phyloP scores from a whole-genome alignment of 1,140 invertebrate species.

The Whitmania pigra region DNA sequence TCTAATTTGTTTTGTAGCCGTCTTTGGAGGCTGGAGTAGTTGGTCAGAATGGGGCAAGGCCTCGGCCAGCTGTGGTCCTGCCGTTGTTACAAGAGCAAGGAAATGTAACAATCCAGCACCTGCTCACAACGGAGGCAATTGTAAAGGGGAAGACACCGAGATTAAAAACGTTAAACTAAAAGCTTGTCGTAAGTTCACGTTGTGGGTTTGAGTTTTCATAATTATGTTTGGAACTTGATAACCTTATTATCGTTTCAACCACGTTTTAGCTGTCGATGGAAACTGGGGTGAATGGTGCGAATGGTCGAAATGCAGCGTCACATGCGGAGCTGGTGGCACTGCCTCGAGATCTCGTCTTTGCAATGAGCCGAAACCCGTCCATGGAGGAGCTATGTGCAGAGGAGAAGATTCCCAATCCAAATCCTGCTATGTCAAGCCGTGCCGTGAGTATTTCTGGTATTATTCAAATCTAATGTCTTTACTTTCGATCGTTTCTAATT shows the following conservation, averaged over 20 bases:
- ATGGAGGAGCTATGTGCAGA: conserved; percentile 16
- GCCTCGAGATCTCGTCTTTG: not conserved
- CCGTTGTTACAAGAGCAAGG: conserved; percentile 29
- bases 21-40: conserved; percentile 13
- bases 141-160: conserved; percentile 28
- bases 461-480: not conserved
- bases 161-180: conserved; percentile 18
- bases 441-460: conserved; percentile 1
- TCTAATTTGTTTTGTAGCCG: not conserved
- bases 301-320: conserved; percentile 77
- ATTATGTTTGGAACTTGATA: too few relatives aligned
- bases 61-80: conserved; percentile 10
- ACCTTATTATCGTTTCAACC: too few relatives aligned
- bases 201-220: too few relatives aligned
- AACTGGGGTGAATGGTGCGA: conserved; percentile 45
- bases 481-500: not conserved
- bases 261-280: conserved; percentile 29
- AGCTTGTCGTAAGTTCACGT: conserved; percentile 48
- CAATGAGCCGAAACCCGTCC: conserved; percentile 17
- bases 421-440: conserved; percentile 10
- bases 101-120: conserved; percentile 34
- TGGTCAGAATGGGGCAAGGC: conserved; percentile 14
- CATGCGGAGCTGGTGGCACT: conserved; percentile 53
- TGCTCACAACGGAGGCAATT: conserved; percentile 29
- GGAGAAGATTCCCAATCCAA: conserved; percentile 16